Conservation (phyloP, 2,113 vertebrate genomes). For the Engystomops pustulosus region DNA sequence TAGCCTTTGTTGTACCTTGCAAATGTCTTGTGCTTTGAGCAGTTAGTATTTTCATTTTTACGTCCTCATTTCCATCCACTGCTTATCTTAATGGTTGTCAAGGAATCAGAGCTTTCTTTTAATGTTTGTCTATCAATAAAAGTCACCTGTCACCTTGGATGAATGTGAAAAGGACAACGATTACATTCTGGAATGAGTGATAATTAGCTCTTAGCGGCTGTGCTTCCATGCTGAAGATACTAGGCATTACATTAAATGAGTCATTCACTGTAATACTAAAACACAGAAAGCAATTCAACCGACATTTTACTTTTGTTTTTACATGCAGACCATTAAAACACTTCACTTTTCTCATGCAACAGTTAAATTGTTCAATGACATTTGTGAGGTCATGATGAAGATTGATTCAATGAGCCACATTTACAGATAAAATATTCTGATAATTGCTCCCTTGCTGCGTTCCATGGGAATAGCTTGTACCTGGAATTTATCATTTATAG, state of each 20-base stretch:
- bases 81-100: constrained; percentile 35
- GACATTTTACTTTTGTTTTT: not conserved
- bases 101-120: constrained; percentile 31
- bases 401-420: not conserved
- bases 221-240: constrained; percentile 9
- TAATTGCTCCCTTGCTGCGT: not conserved
- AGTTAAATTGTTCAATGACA: constrained; percentile 12
- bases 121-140: constrained; percentile 49
- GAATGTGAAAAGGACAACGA: constrained; percentile 40
- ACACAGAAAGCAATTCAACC: constrained; percentile 31
- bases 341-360: not conserved
- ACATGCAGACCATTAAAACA: constrained; percentile 17
- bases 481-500: not conserved
- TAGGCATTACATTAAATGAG: constrained; percentile 24
- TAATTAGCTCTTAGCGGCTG: constrained; percentile 36
- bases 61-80: constrained; percentile 5
- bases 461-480: not conserved
- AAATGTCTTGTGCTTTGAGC: not conserved
- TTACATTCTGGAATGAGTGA: constrained; percentile 13
- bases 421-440: not conserved
- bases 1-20: too few species aligned
- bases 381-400: not conserved
- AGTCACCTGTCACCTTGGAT: constrained; percentile 43
- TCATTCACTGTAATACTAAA: constrained; percentile 24
- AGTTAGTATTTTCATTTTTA: not conserved